phyloP scores from a whole-genome alignment of 23 tunicate genomes.

The Diplosoma virens region DNA sequence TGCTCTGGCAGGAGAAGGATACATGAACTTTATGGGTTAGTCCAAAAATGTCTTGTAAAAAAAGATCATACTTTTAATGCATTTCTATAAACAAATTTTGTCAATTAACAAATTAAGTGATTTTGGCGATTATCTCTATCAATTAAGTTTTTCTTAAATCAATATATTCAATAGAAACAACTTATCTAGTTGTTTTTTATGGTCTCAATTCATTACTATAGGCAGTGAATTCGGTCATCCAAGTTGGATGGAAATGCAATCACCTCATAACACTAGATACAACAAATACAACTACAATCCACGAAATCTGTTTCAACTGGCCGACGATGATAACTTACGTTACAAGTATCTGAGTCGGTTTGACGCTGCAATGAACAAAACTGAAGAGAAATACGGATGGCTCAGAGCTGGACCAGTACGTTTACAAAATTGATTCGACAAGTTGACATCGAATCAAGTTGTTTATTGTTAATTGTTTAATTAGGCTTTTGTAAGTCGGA shows the following conservation, averaged over 20 bases:
- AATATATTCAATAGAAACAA: no score
- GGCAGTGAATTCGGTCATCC: slow-evolving; percentile 99
- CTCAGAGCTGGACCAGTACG: slow-evolving; percentile 64
- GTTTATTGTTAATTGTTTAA: no score
- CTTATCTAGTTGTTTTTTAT: no score
- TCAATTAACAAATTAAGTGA: no score
- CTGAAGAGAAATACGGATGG: slow-evolving; percentile 75
- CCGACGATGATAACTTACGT: slow-evolving; percentile 61
- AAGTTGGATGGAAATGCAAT: slow-evolving; percentile 85
- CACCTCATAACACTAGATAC: slow-evolving; percentile 62
- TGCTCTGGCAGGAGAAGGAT: slow-evolving; percentile 76
- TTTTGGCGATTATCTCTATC: no score
- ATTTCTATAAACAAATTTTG: no score
- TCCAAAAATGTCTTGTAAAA: no score
- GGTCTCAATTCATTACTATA: background rate
- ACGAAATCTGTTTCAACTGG: slow-evolving; percentile 73
- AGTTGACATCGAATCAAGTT: no score
- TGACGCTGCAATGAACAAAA: slow-evolving; percentile 66
- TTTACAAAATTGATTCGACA: no score
- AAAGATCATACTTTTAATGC: no score
- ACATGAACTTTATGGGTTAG: slow-evolving; percentile 80
- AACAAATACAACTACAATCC: slow-evolving; percentile 43
- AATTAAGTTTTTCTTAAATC: no score
- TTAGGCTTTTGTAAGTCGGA: slow-evolving; percentile 70
- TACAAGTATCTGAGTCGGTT: slow-evolving; percentile 69